A percentile compares a stretch with the other conserved stretches of the same genome.
These are phyloP conservation scores for Ariolimax columbianus DNA, from an alignment of 2,888 invertebrate genomes.

Conservation along the genomic window DNA sequence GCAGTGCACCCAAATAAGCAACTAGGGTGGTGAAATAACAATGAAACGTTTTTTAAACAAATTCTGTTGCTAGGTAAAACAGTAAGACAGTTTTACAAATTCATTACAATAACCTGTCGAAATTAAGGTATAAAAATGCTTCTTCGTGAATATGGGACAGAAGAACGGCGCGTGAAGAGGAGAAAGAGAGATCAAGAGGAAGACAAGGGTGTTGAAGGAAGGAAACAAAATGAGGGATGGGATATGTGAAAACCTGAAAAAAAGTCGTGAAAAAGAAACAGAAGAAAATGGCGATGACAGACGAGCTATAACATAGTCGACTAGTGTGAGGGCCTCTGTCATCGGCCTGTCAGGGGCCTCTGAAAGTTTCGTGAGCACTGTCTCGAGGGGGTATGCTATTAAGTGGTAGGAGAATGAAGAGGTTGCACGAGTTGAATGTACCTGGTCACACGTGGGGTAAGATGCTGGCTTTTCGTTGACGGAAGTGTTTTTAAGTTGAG, in stretches of 20 bases:
- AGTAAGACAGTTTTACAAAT: no score
- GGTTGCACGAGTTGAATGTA: background rate
- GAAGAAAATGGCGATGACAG: constrained; percentile 25
- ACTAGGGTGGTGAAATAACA: no score
- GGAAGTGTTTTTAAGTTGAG: no score
- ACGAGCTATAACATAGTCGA: constrained; percentile 33
- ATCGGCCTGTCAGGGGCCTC: constrained; percentile 24
- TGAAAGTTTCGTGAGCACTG: background rate
- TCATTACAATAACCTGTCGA: no score
- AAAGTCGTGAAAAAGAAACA: background rate
- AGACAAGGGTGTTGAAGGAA: background rate
- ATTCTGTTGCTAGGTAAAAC: no score
- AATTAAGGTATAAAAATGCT: no score
- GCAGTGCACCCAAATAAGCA: no score
- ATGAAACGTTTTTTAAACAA: no score
- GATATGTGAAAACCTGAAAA: background rate
- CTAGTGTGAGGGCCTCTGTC: constrained; percentile 30
- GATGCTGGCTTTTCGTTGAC: no score
- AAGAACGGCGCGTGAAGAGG: background rate
- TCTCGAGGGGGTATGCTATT: background rate
- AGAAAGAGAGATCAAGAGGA: background rate
- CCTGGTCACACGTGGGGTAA: constrained; percentile 3
- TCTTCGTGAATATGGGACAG: background rate
- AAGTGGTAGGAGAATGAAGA: background rate
- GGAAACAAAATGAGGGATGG: background rate